These are phyloP conservation scores for Hexactinellida sp. DNA, from an alignment of 37 sponge, comb jelly and placozoan species.

Conservation along the genomic window DNA sequence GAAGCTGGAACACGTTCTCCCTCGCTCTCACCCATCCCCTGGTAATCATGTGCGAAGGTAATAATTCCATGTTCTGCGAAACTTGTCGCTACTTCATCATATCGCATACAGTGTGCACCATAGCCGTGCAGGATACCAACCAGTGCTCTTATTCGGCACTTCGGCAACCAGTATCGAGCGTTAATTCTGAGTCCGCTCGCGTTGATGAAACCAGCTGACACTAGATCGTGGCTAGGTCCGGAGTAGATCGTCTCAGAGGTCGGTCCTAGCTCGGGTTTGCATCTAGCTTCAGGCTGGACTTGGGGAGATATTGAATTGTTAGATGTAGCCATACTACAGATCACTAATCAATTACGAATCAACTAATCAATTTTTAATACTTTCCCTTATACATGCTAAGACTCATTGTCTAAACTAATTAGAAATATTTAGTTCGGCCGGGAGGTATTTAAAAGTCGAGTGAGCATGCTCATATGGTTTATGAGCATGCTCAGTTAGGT, in stretches of 20 bases:
- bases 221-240: not conserved
- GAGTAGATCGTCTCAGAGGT: not conserved
- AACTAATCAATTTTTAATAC: not conserved
- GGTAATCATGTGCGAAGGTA: not conserved
- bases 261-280: not conserved
- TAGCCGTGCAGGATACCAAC: not conserved
- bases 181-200: not conserved
- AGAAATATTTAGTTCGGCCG: too few relatives aligned
- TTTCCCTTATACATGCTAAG: too few relatives aligned
- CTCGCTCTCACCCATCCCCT: constrained; percentile 3
- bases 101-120: constrained; percentile 11
- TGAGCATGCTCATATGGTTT: not conserved
- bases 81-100: not conserved
- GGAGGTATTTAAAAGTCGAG: not conserved
- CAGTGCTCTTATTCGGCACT: not conserved
- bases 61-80: not conserved
- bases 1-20: constrained; percentile 16
- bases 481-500: too few relatives aligned
- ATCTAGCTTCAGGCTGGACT: not conserved
- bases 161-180: not conserved
- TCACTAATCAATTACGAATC: not conserved
- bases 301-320: not conserved
- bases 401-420: too few relatives aligned
- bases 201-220: not conserved
- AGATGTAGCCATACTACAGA: not conserved